Evolutionary conservation across 2,797 vertebrate species (phyloP), one percentile per base, ranked within the genome.

Genomic region (Gouania willdenowi): DNA sequence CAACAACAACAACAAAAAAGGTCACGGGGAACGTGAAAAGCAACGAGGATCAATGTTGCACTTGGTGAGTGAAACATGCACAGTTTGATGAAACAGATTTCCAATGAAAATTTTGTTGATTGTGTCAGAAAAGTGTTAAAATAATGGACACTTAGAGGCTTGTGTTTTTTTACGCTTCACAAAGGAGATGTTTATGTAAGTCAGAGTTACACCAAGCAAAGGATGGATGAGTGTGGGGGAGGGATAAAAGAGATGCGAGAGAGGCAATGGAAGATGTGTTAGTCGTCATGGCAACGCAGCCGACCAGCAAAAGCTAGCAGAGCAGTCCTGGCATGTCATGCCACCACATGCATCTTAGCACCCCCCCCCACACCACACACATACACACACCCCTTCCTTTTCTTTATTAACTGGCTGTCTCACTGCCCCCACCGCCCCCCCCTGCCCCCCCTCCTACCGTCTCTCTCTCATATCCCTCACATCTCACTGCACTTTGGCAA

Each of bases 101-200:
- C n/a, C n/a, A n/a, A n/a, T n/a, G n/a, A n/a, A n/a, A n/a, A n/a
- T n/a, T n/a, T n/a, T n/a, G n/a, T n/a, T n/a, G n/a, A n/a, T n/a
- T n/a, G n/a, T n/a, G n/a, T n/a, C n/a, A n/a, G n/a, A n/a, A n/a
- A n/a, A n/a, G n/a, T n/a, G n/a, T n/a, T n/a, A n/a, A n/a, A n/a
- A n/a, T n/a, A n/a, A n/a, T n/a, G n/a, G n/a, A n/a, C n/a, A n/a
- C n/a, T n/a, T n/a, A n/a, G n/a, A n/a, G n/a, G n/a, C n/a, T n/a
- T n/a, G n/a, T 53, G 46, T 32, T 12, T 15, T 46, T 59, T 37
- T 37, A 52, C 8, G 24, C 40, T 51, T 2, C 7, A 66, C 62
- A 64, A 59, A 73, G 61, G 40, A 12, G 49, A 61, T 68, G 62
- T 79, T 83, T 75, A 83, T 67, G 63, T 77, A 79, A 77, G 78